A percentile compares a stretch with the other conserved stretches of the same genome.
These are phyloP conservation scores for Drosophila histrio DNA, from an alignment of 2,888 invertebrate genomes.

Conservation along the genomic window DNA sequence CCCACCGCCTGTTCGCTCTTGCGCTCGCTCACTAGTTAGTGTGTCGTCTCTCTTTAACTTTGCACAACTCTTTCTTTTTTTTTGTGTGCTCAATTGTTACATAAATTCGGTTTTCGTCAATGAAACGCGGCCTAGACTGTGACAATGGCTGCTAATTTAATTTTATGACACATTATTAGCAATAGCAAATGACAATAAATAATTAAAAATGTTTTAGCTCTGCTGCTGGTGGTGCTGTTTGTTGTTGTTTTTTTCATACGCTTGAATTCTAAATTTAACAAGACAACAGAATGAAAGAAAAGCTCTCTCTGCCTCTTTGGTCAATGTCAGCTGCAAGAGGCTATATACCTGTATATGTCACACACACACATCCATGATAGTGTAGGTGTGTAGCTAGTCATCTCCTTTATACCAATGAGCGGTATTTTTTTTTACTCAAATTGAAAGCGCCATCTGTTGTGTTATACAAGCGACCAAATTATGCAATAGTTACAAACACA, in stretches of 20 bases:
- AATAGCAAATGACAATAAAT: constrained; percentile 12
- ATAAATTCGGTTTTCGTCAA: constrained; percentile 54
- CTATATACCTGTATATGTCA: not conserved
- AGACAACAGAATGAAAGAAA: constrained; percentile 20
- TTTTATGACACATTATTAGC: constrained; percentile 26
- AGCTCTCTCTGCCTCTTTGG: constrained; percentile 22
- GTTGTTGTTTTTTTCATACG: constrained; percentile 13
- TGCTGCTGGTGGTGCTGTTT: too few species aligned
- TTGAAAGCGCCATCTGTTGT: constrained; percentile 33
- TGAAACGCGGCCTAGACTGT: constrained; percentile 43
- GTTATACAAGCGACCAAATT: constrained; percentile 50
- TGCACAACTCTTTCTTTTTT: too few species aligned
- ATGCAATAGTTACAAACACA: constrained; percentile 36
- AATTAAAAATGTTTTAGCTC: not conserved
- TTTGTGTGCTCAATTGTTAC: constrained; percentile 51
- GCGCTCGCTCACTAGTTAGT: too few species aligned
- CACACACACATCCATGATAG: not conserved
- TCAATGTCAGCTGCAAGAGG: constrained; percentile 45
- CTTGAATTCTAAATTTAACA: constrained; percentile 66
- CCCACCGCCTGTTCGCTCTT: constrained; percentile 9
- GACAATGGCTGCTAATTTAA: constrained; percentile 52
- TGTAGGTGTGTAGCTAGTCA: constrained; percentile 16
- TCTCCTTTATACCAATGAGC: constrained; percentile 27
- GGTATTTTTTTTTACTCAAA: constrained; percentile 2
- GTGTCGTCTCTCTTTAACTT: not conserved